A percentile compares a stretch with the other conserved stretches of the same genome.
phyloP scores from a whole-genome alignment of 2,888 invertebrate genomes.

The Toxonevra muliebris region DNA sequence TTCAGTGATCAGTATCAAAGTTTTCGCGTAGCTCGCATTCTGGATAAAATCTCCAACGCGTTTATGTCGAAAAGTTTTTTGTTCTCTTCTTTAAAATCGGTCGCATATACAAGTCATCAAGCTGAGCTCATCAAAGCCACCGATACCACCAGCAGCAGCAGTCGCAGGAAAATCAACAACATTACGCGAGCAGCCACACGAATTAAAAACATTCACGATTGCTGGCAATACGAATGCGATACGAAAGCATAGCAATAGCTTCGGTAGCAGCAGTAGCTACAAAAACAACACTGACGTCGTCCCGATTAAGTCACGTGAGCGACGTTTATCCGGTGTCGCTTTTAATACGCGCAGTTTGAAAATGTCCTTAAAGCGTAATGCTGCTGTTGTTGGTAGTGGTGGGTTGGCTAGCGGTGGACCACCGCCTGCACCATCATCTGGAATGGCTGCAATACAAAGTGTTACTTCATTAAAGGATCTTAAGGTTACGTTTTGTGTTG shows the following conservation, averaged over 20 bases:
- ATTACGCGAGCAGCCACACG: constrained; percentile 36
- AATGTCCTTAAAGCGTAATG: constrained; percentile 55
- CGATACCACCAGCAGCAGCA: constrained; percentile 51
- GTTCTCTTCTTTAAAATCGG: constrained; percentile 23
- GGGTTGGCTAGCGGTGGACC: constrained; percentile 47
- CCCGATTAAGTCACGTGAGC: constrained; percentile 30
- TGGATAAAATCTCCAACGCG: constrained; percentile 36
- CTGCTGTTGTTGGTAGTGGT: constrained; percentile 14
- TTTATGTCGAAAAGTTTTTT: constrained; percentile 42
- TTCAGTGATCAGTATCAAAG: too few species aligned
- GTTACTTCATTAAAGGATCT: background rate
- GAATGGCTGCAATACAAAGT: constrained; percentile 46
- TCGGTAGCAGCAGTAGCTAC: background rate
- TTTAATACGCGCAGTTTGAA: constrained; percentile 51
- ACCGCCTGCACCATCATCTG: constrained; percentile 54
- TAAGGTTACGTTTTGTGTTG: background rate
- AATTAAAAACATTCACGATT: constrained; percentile 43
- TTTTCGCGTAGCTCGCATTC: constrained; percentile 12
- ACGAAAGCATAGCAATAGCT: constrained; percentile 43
- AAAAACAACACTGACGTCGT: constrained; percentile 2
- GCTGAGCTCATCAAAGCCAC: constrained; percentile 59
- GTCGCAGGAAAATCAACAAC: background rate
- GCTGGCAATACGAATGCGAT: constrained; percentile 34
- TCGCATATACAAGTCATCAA: constrained; percentile 42
- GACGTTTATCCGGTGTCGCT: constrained; percentile 50